Conservation (phyloP, 2,888 invertebrate genomes). For the Glyphotaelius pellucidus region DNA sequence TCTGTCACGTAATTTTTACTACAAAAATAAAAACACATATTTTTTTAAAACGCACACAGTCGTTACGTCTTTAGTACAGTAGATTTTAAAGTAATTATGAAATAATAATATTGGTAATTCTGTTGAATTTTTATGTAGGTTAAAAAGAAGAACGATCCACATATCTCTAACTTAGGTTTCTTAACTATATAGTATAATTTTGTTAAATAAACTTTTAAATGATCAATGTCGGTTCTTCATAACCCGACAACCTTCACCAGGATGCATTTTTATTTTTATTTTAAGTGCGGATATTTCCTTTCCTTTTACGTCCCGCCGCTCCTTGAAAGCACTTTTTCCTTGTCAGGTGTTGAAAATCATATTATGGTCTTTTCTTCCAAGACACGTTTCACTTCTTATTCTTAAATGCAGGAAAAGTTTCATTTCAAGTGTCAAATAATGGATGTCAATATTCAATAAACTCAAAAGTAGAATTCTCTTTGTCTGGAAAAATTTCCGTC, state of each 20-base stretch:
- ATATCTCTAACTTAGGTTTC: no score
- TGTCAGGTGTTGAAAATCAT: conserved; percentile 14
- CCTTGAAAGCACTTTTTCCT: neutral
- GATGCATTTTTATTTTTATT: neutral
- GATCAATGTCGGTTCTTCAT: no score
- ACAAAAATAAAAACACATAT: no score
- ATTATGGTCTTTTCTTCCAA: conserved; percentile 3
- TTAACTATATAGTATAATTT: no score
- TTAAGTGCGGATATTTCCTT: neutral
- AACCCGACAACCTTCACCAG: neutral
- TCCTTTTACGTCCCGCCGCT: neutral
- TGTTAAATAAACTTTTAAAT: no score
- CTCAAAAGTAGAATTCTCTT: neutral
- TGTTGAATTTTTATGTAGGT: no score
- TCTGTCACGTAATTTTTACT: no score
- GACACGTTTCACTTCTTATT: conserved; percentile 27
- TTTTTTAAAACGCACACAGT: no score
- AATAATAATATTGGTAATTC: no score
- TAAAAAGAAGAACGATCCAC: no score
- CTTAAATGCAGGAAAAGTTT: conserved; percentile 16
- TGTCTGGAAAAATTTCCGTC: neutral
- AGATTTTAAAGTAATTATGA: no score
- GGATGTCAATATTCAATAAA: neutral
- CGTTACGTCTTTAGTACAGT: no score
- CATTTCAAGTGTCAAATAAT: conserved; percentile 27